Evolutionary conservation across 2,888 invertebrate genomes (phyloP).

Genomic region (Caradrina kadenii): DNA sequence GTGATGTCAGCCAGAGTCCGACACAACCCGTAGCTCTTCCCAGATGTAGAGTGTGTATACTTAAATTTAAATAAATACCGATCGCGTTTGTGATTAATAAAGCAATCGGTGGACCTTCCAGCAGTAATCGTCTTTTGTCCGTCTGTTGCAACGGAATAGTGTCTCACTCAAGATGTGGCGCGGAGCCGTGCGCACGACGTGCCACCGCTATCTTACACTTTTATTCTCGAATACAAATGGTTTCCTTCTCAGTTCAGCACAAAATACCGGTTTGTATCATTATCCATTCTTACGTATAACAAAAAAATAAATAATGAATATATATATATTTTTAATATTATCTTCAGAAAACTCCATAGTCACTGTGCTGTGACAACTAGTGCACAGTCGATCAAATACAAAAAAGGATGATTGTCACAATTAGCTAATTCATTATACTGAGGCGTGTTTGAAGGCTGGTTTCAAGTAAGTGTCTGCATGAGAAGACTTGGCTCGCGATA

Average conservation of each 20-base stretch:
- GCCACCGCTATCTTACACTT: constrained; percentile 4
- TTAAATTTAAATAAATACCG: no score
- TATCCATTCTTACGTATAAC: neutral
- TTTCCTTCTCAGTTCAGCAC: neutral
- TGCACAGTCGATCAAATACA: neutral
- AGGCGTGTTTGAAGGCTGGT: no score
- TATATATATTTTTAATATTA: neutral
- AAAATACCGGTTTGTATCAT: neutral
- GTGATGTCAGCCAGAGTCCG: no score
- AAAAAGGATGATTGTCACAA: no score
- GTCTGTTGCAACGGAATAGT: constrained; percentile 10
- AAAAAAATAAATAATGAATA: no score
- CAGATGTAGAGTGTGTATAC: no score
- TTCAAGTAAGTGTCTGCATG: no score
- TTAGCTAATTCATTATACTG: no score
- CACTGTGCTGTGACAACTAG: no score
- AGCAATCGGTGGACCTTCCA: neutral
- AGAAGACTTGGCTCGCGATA: no score
- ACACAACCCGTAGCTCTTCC: no score
- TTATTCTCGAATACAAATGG: constrained; percentile 17
- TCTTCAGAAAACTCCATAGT: neutral
- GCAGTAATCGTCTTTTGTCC: constrained; percentile 4
- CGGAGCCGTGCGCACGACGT: constrained; percentile 14
- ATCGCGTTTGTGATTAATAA: neutral
- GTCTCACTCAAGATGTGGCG: constrained; percentile 5